Evolutionary conservation across 2,888 invertebrate genomes (phyloP), one percentile per base, ranked within the genome.

Genomic region (Frankliniella intonsa): DNA sequence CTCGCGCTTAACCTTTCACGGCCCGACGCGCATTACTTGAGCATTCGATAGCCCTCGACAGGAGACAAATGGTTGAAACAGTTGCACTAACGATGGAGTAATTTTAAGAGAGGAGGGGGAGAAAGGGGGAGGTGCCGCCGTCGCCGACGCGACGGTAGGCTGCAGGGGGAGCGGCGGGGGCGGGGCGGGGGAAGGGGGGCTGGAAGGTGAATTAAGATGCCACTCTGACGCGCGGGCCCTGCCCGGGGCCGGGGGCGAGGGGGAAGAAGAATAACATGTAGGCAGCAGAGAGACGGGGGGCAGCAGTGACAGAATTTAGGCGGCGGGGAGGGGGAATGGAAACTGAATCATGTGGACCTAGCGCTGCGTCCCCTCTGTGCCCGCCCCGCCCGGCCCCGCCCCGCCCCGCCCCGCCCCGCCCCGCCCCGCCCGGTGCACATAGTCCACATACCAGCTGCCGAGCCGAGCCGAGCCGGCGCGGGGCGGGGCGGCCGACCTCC

Each of bases 51-150:
- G 69, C 69, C 69, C 69, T 12, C 22, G 69, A 76, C 69, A 76
- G 69, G 69, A 76, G 69, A 76, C 69, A 76, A 76, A 76, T 76
- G 69, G 69, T 76, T 76, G 69, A 76, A 76, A 76, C 69, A 76
- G 69, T 76, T 76, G 69, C 69, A 76, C 69, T 76, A 76, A 76
- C 69, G 69, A 76, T 25, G 69, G 69, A 76, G 69, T 76, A 76
- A 76, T 76, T 22, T 25, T 19, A 25, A 76, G 69, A 22, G 69
- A 22, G 69, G 69, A 8, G 69, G 7, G 22, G 25, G 22, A 10
- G n/a, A n/a, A n/a, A n/a, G 69, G 22, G 22, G 3, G 55, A 14
- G 11, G 55, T 2, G 14, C 12, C 12, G 55, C 55, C 55, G 55
- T 12, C 55, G 55, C 55, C 55, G 14, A 19, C 14, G 17, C 55